phyloP scores from a whole-genome alignment of 1,140 invertebrate species.

The Gonioctena quinquepunctata region DNA sequence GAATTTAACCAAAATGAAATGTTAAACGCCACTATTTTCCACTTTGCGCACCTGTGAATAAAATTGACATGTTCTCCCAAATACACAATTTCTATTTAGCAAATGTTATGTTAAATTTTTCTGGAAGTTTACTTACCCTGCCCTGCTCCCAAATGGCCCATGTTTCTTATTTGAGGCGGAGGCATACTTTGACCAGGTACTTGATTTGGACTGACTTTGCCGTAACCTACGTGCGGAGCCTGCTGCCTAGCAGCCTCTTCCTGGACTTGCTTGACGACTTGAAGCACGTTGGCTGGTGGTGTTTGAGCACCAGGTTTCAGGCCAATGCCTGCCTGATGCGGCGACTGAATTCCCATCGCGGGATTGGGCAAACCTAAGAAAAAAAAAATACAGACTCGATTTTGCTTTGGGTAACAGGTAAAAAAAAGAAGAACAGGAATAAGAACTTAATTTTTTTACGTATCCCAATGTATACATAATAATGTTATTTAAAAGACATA shows the following conservation, averaged over 20 bases:
- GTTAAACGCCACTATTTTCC: too few relatives aligned
- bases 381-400: too few relatives aligned
- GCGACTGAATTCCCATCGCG: slow-evolving; percentile 52
- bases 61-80: too few relatives aligned
- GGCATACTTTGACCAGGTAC: slow-evolving; percentile 65
- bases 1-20: too few relatives aligned
- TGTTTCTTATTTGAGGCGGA: slow-evolving; percentile 67
- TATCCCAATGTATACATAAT: too few relatives aligned
- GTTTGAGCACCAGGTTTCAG: slow-evolving; percentile 74
- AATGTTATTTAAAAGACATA: too few relatives aligned
- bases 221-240: slow-evolving; percentile 70
- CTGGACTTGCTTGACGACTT: slow-evolving; percentile 89
- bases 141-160: slow-evolving; percentile 45
- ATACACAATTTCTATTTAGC: too few relatives aligned
- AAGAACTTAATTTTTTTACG: too few relatives aligned
- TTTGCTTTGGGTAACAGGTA: too few relatives aligned
- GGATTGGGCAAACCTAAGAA: slow-evolving; percentile 45
- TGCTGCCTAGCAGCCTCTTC: slow-evolving; percentile 87
- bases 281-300: slow-evolving; percentile 80
- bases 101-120: too few relatives aligned
- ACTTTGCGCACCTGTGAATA: too few relatives aligned
- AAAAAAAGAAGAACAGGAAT: too few relatives aligned
- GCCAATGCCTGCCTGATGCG: slow-evolving; percentile 67
- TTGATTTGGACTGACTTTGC: slow-evolving; percentile 70
- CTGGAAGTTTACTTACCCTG: slow-evolving; percentile 42